Evolutionary conservation across 2,888 invertebrate species (phyloP).

Genomic region (Rugalucina vietnamica): DNA sequence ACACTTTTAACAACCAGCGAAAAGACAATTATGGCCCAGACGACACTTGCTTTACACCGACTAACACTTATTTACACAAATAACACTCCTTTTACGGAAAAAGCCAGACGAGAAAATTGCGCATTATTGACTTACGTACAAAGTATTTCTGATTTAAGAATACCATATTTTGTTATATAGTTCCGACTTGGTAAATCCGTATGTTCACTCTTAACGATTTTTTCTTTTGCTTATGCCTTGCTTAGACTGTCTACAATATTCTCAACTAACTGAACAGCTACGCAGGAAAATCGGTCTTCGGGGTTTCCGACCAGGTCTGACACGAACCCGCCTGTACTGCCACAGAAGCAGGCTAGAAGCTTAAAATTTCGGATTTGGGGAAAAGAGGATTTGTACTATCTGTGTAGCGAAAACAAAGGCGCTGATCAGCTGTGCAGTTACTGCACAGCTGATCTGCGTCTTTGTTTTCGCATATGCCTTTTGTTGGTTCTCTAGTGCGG

Average conservation of each 20-base stretch:
- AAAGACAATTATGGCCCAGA: neutral
- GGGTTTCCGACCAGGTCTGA: too few relatives aligned
- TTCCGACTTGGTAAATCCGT: neutral
- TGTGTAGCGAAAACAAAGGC: too few relatives aligned
- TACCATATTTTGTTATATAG: neutral
- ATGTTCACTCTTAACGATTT: neutral
- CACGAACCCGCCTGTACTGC: too few relatives aligned
- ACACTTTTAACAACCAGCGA: neutral
- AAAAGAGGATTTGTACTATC: too few relatives aligned
- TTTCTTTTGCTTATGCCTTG: neutral
- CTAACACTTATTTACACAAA: neutral
- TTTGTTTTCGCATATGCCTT: too few relatives aligned
- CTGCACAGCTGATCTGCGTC: too few relatives aligned
- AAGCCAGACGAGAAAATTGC: slow-evolving; percentile 8
- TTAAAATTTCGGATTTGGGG: too few relatives aligned
- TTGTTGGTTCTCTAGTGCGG: too few relatives aligned
- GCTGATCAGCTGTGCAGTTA: too few relatives aligned
- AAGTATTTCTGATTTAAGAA: slow-evolving; percentile 1
- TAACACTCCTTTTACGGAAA: neutral
- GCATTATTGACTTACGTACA: slow-evolving; percentile 1
- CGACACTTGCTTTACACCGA: neutral
- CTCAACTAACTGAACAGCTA: too few relatives aligned
- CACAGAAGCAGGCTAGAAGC: too few relatives aligned
- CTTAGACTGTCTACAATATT: neutral
- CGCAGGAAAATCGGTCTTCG: too few relatives aligned